These are phyloP conservation scores for Myrmophylax atrothorax DNA, from an alignment of 2,113 vertebrate species.

Conservation along the genomic window DNA sequence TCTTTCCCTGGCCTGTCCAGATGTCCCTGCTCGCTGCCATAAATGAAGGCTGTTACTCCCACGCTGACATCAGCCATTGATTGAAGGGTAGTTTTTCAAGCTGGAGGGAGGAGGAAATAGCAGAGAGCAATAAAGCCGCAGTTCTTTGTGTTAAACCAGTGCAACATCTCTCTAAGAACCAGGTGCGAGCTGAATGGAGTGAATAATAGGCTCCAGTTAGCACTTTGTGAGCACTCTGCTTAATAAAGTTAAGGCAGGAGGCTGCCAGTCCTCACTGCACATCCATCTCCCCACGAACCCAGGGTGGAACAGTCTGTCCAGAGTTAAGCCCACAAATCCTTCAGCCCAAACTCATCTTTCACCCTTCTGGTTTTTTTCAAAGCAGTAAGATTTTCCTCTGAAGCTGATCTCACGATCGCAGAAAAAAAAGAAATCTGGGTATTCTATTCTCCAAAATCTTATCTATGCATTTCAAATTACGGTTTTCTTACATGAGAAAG, in stretches of 20 bases:
- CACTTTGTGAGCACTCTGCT: background rate
- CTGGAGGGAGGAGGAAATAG: conserved; percentile 64
- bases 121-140: conserved; percentile 66
- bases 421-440: background rate
- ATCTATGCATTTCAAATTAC: background rate
- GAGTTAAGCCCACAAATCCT: background rate
- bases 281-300: background rate
- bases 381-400: background rate
- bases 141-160: conserved; percentile 52
- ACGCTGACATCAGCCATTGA: conserved; percentile 65
- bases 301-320: background rate
- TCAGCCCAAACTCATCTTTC: background rate
- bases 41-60: conserved; percentile 72
- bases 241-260: background rate
- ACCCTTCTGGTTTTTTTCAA: background rate
- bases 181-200: conserved; percentile 64
- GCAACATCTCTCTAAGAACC: conserved; percentile 50
- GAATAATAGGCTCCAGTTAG: conserved; percentile 37
- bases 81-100: conserved; percentile 68
- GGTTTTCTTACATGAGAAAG: background rate
- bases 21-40: conserved; percentile 67
- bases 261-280: background rate
- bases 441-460: background rate
- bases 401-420: background rate
- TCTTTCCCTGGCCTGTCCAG: conserved; percentile 51